Base-by-base conservation (phyloP, 2,113 vertebrate genomes). In the Centropristis striata region DNA sequence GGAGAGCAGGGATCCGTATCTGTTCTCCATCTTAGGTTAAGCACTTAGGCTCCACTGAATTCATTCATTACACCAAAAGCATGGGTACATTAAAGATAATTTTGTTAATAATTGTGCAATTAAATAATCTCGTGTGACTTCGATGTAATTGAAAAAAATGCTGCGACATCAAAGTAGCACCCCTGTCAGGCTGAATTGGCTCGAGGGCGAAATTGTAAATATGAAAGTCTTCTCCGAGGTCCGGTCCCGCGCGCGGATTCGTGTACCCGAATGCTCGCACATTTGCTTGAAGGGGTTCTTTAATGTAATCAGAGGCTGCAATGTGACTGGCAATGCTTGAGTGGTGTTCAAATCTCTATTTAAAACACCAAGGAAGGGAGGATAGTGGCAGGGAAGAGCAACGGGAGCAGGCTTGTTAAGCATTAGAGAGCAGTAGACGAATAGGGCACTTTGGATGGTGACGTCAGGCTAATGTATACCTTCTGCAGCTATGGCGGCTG, bases 101-200 rank as follows among this genome's bases (percentile, higher is more conserved):
- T 92, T 86, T 81, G 63, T 69, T 92, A 90, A 93, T 92, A 93
- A 91, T 92, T 71, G 80, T 54, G 59, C 84, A 84, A 90, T 94
- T 92, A 88, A 91, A 92, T 78, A 75, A 87, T 86, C 74, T 83
- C 58, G 16, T 75, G 80, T 78, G 88, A 88, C 80, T 78, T 46
- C 14, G 61, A 81, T 73, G 60, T 90, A 90, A 92, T 90, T 86
- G 85, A 79, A 87, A 85, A 79, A 88, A 86, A 28, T 61, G 84
- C 78, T 68, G 70, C 0, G 42, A 82, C 86, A 88, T 87, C 79
- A 90, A 86, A 84, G 72, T 25, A 10, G 67, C 14, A 13, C 55
- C 70, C 61, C 61, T 64, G 76, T 81, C 54, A 37, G 18, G 46
- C 65, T 49, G 65, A 77, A 58, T 4, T 39, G 27, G 80, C 73